Evolutionary conservation across 2,797 vertebrate genomes (phyloP).

Genomic region (Sus cebifrons): DNA sequence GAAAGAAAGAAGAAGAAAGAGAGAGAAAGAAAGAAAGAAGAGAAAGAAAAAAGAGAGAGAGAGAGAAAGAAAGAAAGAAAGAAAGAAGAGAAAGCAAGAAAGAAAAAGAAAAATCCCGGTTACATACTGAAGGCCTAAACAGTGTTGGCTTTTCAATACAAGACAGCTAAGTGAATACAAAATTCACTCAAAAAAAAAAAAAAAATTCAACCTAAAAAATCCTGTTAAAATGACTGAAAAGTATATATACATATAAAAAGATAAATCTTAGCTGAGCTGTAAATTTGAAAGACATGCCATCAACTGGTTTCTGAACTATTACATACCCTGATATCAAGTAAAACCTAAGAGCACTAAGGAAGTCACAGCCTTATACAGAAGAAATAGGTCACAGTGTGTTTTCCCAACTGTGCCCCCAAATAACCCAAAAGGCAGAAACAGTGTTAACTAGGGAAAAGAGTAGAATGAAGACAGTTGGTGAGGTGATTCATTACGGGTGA

Average conservation of each 20-base stretch:
- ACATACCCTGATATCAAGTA: neutral
- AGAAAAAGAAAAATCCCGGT: neutral
- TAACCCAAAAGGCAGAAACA: conserved; percentile 52
- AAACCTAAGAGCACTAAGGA: neutral
- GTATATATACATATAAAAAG: neutral
- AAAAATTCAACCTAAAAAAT: neutral
- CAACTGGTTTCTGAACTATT: neutral
- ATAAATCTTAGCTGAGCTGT: neutral
- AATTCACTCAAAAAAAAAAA: neutral
- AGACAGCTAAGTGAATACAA: neutral
- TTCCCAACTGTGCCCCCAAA: conserved; percentile 62
- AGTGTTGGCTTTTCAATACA: conserved; percentile 13
- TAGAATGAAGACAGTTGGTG: conserved; percentile 2
- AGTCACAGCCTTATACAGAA: conserved; percentile 30
- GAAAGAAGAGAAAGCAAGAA: too few species aligned
- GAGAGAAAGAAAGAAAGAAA: too few species aligned
- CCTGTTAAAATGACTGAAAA: conserved; percentile 34
- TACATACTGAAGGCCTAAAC: conserved; percentile 29
- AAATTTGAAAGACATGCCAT: conserved; percentile 41
- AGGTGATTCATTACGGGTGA: conserved; percentile 56
- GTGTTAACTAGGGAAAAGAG: conserved; percentile 72
- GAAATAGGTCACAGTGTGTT: conserved; percentile 30
- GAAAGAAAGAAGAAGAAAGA: too few species aligned
- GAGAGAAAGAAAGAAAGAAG: too few species aligned
- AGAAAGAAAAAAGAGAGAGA: too few species aligned